Conservation (phyloP, 2,797 vertebrate genomes). For the Dallia pectoralis region DNA sequence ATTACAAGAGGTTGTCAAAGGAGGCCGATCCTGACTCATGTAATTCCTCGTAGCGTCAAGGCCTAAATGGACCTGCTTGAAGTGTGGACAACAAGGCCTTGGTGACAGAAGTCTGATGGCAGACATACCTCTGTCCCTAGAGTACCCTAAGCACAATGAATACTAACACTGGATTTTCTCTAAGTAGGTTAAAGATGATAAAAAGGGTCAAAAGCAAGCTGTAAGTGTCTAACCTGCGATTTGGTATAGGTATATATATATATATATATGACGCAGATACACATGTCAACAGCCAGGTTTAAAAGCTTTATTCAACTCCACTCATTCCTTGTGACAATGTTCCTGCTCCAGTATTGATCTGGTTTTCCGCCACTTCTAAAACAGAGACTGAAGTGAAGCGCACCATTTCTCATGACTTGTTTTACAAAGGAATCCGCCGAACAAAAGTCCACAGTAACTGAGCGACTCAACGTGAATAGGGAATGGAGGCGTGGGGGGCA, state of each 20-base stretch:
- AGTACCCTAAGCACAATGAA: not conserved
- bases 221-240: not conserved
- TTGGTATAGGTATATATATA: no score
- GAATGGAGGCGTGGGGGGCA: slow-evolving; percentile 15
- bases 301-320: not conserved
- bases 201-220: not conserved
- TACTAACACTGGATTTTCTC: not conserved
- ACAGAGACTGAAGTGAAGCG: not conserved
- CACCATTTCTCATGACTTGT: no score
- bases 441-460: not conserved
- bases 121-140: not conserved
- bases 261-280: not conserved
- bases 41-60: slow-evolving; percentile 14
- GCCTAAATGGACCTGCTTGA: not conserved
- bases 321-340: not conserved
- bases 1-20: slow-evolving; percentile 23
- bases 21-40: slow-evolving; percentile 10
- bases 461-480: slow-evolving; percentile 11
- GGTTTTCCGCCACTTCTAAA: not conserved
- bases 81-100: slow-evolving; percentile 5
- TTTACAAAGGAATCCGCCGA: not conserved
- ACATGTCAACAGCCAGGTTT: slow-evolving; percentile 1
- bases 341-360: slow-evolving; percentile 5
- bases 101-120: slow-evolving; percentile 4
- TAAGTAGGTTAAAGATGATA: not conserved